Evolutionary conservation across 2,113 vertebrate species (phyloP), one percentile per base, ranked within the genome.

Genomic region (Lepisosteus osseus): DNA sequence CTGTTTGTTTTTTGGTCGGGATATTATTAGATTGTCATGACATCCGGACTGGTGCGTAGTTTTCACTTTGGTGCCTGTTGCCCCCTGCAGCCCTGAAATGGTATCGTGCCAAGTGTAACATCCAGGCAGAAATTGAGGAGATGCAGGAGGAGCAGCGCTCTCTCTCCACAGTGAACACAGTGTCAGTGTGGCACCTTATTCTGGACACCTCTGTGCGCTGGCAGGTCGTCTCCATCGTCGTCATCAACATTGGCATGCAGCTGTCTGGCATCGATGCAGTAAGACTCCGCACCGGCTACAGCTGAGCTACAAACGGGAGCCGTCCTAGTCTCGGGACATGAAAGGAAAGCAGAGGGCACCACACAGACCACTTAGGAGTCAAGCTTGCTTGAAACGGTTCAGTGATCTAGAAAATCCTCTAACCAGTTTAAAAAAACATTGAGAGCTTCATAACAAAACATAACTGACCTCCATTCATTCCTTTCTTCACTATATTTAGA

Each of bases 181-280:
- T 93, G 4, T 94, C 94, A 0, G 88, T 95, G 0, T 55, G 80
- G 62, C 81, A 85, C 66, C 86, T 97, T 69, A 82, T 97, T 61
- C 69, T 0, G 61, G 95, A 96, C 74, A 79, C 47, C 67, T 80
- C 82, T 0, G 86, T 95, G 4, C 87, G 86, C 80, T 95, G 95
- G 95, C 95, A 97, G 76, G 84, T 92, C 74, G 75, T 95, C 72
- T 95, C 95, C 0, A 88, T 96, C 41, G 73, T 70, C 0, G 93
- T 96, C 80, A 74, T 95, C 84, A 96, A 94, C 67, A 85, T 94
- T 0, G 93, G 95, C 77, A 95, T 96, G 94, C 95, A 97, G 88
- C 93, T 97, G 65, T 97, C 95, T 0, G 95, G 95, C 63, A 96
- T 96, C 0, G 94, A 96, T 13, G 94, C 94, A 0, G 95, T 97